phyloP scores from a whole-genome alignment of 2,113 vertebrate genomes.

The Podarcis cretensis region DNA sequence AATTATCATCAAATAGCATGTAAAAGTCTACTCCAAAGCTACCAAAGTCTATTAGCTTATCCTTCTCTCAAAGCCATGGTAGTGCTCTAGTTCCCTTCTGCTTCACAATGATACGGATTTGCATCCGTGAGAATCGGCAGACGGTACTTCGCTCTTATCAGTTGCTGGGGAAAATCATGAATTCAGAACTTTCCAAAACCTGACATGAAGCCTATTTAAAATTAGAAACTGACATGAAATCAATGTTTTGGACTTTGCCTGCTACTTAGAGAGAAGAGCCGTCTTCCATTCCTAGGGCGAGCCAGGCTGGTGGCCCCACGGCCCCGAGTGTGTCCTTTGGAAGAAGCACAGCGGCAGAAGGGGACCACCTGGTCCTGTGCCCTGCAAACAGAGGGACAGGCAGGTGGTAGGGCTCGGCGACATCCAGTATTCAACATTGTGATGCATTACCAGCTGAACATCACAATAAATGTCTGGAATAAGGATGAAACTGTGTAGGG shows the following conservation, averaged over 20 bases:
- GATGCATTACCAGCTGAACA: too few species aligned
- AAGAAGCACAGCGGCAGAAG: too few species aligned
- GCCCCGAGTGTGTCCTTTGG: too few species aligned
- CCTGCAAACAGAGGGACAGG: too few species aligned
- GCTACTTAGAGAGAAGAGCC: too few species aligned
- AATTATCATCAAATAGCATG: slow-evolving; percentile 51
- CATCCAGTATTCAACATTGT: too few species aligned
- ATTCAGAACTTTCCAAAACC: slow-evolving; percentile 31
- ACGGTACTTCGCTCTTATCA: slow-evolving; percentile 13
- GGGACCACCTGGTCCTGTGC: too few species aligned
- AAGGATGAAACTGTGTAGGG: too few species aligned
- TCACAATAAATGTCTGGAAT: too few species aligned
- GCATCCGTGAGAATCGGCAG: not conserved
- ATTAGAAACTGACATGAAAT: not conserved
- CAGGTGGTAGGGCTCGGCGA: too few species aligned
- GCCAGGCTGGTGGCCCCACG: too few species aligned
- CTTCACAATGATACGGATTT: not conserved
- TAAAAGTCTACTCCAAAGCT: not conserved
- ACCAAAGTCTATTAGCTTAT: slow-evolving; percentile 20
- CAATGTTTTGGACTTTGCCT: not conserved
- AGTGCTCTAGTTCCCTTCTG: slow-evolving; percentile 11
- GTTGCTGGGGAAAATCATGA: slow-evolving; percentile 23
- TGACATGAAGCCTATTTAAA: not conserved
- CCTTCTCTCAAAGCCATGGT: not conserved
- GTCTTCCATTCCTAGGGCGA: too few species aligned